Evolutionary conservation across 1,140 invertebrate species (phyloP), one percentile per base, ranked within the genome.

Genomic region (Aphidius gifuensis): DNA sequence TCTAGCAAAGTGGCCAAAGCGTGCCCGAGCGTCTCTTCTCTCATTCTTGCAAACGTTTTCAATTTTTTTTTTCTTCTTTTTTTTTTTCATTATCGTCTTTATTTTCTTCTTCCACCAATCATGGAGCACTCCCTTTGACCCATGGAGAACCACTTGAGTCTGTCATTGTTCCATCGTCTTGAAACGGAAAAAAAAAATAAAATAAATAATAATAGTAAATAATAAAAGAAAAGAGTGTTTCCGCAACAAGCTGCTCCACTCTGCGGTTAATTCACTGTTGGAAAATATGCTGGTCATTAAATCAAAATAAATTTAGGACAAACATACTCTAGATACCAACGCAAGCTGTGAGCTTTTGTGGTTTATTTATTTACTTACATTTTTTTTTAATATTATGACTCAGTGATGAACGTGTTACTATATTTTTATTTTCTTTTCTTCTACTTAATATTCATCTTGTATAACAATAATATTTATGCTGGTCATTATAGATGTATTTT

Each of bases 251-350:
- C 40, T 40, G 8, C 42, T 48, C 49, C 60, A 42, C 67, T 71
- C 67, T 67, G 65, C 58, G 71, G 71, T 68, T 71, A 74, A 73
- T 69, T 66, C 59, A 62, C 66, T 70, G 69, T 72, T 70, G 66
- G 65, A 67, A 74, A 74, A 75, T 65, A 76, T 75, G 74, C 60
- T 67, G 74, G 74, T 74, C 74, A 75, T 76, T 76, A 75, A 66
- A 67, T 51, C 8, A 46, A 32, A 32, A 32, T 32, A 32, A 32
- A 32, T 32, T 32, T 32, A 40, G 58, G 43, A 60, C 61, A 59
- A 69, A 69, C 69, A 66, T 58, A 63, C 46, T 63, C 61, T 59
- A 38, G 44, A 58, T 54, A 48, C 51, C 59, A 60, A 4, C 53
- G 39, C 40, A 21, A 21, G 16, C 11, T 49, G 47, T 6, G 21